These are phyloP conservation scores for Macroglossus sobrinus DNA, from an alignment of 2,113 vertebrate species.

Conservation along the genomic window DNA sequence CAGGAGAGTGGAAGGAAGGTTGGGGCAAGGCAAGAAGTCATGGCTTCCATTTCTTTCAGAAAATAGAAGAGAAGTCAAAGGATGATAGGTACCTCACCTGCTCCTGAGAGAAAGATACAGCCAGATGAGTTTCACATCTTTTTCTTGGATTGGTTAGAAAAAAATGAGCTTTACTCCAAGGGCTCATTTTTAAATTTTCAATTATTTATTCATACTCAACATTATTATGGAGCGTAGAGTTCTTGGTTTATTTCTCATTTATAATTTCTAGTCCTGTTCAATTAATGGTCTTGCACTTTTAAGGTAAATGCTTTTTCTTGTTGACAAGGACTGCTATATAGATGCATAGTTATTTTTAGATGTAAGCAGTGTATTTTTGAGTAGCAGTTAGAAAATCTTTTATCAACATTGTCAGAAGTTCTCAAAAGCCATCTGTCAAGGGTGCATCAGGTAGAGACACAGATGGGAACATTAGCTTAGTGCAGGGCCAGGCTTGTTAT, in stretches of 20 bases:
- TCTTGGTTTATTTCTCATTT: neutral
- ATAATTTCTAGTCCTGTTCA: constrained; percentile 4
- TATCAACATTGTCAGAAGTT: neutral
- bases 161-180: neutral
- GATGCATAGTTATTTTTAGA: neutral
- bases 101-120: neutral
- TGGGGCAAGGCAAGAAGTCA: neutral
- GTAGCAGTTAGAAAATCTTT: neutral
- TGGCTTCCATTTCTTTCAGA: neutral
- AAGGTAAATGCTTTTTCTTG: neutral
- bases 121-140: neutral
- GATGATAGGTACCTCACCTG: neutral
- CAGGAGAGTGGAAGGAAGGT: neutral
- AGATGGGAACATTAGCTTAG: neutral
- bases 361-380: neutral
- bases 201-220: neutral
- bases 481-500: neutral
- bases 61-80: neutral
- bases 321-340: neutral
- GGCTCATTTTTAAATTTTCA: neutral
- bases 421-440: neutral
- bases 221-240: neutral
- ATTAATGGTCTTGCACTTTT: neutral
- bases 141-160: neutral
- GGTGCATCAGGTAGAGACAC: neutral